Conservation (phyloP, 2,888 invertebrate genomes). For the Plagodis pulveraria region DNA sequence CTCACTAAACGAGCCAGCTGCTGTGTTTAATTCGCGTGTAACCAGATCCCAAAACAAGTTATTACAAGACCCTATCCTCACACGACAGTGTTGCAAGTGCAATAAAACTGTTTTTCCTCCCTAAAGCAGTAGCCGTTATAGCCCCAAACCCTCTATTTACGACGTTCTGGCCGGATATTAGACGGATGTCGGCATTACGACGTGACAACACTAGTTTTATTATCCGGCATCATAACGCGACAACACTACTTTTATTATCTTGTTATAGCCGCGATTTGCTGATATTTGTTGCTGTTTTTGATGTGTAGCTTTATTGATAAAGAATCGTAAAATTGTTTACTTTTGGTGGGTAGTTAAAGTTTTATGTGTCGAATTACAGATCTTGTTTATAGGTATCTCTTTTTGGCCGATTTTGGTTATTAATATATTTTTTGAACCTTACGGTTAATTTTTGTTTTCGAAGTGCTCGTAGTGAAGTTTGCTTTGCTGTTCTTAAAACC, state of each 20-base stretch:
- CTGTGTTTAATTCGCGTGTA: too few species aligned
- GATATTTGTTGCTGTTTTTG: slow-evolving; percentile 38
- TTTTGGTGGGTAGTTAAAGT: slow-evolving; percentile 12
- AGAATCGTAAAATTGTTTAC: slow-evolving; percentile 28
- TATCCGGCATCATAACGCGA: slow-evolving; percentile 2
- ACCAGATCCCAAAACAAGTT: background rate
- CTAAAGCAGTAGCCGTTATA: slow-evolving; percentile 18
- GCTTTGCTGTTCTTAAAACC: too few species aligned
- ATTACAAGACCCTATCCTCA: slow-evolving; percentile 1
- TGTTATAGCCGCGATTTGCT: slow-evolving; percentile 36
- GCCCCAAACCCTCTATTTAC: slow-evolving; percentile 43
- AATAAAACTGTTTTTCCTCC: slow-evolving; percentile 46
- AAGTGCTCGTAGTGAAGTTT: too few species aligned
- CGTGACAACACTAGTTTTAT: slow-evolving; percentile 29
- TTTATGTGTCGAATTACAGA: slow-evolving; percentile 19
- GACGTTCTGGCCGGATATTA: slow-evolving; percentile 46
- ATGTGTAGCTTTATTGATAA: slow-evolving; percentile 23
- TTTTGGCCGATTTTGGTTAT: slow-evolving; percentile 15
- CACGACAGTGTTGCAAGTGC: slow-evolving; percentile 38
- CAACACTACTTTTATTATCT: slow-evolving; percentile 31
- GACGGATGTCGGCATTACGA: slow-evolving; percentile 43
- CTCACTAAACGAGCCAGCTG: too few species aligned
- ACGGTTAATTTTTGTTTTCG: background rate
- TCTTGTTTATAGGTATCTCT: slow-evolving; percentile 16
- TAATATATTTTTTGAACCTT: background rate